These are phyloP conservation scores for Mus spicilegus DNA, from an alignment of 2,113 vertebrate species.

Conservation along the genomic window DNA sequence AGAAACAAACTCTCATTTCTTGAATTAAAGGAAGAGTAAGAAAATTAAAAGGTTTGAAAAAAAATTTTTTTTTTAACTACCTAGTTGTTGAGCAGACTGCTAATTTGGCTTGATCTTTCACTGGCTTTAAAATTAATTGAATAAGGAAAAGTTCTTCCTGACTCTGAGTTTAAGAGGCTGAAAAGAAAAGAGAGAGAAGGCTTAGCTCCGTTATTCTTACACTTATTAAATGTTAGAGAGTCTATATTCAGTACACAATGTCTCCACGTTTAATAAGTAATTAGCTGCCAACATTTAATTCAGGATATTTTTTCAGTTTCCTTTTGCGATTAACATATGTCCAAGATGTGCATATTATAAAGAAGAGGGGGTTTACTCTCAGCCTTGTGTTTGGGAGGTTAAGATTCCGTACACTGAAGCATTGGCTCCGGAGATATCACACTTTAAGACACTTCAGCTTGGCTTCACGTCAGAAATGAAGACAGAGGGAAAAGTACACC, in stretches of 20 bases:
- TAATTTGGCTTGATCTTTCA: neutral
- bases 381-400: too few relatives aligned
- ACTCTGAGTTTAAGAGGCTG: neutral
- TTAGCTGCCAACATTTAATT: neutral
- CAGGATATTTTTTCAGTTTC: neutral
- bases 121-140: neutral
- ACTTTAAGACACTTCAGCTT: neutral
- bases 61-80: neutral
- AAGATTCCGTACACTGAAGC: neutral
- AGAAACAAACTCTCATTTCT: neutral
- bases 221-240: neutral
- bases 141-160: neutral
- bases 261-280: neutral
- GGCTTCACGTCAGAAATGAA: neutral
- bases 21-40: neutral
- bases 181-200: accelerated
- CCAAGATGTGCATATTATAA: too few relatives aligned
- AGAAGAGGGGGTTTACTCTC: neutral
- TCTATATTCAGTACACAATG: neutral
- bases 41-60: neutral
- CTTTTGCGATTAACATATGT: too few relatives aligned
- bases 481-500: neutral
- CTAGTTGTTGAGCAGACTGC: neutral
- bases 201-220: neutral
- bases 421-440: neutral